Conservation (phyloP, 2,888 invertebrate species). For the Eristalis pertinax region DNA sequence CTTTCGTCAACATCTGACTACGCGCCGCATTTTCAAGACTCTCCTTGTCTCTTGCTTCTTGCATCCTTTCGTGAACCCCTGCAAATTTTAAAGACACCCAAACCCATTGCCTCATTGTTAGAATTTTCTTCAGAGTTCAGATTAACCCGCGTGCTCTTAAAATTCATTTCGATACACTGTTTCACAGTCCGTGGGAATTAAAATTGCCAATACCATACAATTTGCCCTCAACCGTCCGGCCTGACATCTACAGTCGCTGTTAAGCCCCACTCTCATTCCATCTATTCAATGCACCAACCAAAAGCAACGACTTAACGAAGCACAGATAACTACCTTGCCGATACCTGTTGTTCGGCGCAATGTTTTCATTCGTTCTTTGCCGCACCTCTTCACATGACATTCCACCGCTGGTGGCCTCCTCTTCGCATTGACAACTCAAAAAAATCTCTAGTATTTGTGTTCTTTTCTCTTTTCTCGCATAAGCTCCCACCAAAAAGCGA, state of each 20-base stretch:
- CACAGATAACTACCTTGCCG: slow-evolving; percentile 2
- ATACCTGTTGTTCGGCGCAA: slow-evolving; percentile 60
- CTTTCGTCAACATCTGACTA: too few relatives aligned
- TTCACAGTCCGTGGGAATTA: not conserved
- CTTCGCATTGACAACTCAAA: slow-evolving; percentile 41
- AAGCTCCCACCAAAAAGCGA: slow-evolving; percentile 13
- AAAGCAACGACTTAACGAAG: not conserved
- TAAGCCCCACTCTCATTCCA: rapidly evolving
- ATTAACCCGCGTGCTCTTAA: too few relatives aligned
- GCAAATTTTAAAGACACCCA: too few relatives aligned
- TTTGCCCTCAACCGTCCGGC: not conserved
- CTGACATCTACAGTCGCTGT: slow-evolving; percentile 20
- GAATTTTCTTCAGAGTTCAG: too few relatives aligned
- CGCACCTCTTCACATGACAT: slow-evolving; percentile 54
- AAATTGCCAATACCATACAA: not conserved
- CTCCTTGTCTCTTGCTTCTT: too few relatives aligned
- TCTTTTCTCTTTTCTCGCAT: slow-evolving; percentile 35
- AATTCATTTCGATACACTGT: too few relatives aligned
- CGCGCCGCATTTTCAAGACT: too few relatives aligned
- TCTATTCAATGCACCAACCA: slow-evolving; percentile 23
- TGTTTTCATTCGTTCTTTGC: slow-evolving; percentile 35
- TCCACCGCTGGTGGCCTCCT: slow-evolving; percentile 32
- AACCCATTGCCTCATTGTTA: too few relatives aligned
- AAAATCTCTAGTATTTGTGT: slow-evolving; percentile 31
- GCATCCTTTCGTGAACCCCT: too few relatives aligned